These are phyloP conservation scores for Dioctria rufipes DNA, from an alignment of 2,888 invertebrate genomes.

Conservation along the genomic window DNA sequence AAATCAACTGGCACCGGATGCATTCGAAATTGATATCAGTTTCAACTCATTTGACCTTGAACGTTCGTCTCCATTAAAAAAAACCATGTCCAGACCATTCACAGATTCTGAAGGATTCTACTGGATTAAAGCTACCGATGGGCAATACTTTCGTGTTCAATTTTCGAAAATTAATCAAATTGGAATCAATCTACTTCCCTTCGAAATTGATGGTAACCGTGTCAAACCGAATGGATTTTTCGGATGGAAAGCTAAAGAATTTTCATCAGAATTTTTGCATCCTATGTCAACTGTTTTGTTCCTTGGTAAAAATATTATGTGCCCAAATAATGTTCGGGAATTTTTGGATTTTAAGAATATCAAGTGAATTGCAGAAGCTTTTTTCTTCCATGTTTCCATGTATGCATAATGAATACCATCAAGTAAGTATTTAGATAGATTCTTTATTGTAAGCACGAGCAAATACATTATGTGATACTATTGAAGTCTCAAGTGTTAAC, in stretches of 20 bases:
- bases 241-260: constrained; percentile 84
- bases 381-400: background rate
- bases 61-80: constrained; percentile 80
- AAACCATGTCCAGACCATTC: constrained; percentile 77
- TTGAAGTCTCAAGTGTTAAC: constrained; percentile 24
- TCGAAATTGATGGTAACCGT: constrained; percentile 88
- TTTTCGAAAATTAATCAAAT: constrained; percentile 84
- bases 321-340: constrained; percentile 90
- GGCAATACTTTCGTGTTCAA: constrained; percentile 89
- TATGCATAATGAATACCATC: too few species aligned
- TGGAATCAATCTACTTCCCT: constrained; percentile 87
- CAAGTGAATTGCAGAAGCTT: constrained; percentile 58
- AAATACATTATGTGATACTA: constrained; percentile 48
- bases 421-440: background rate
- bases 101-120: constrained; percentile 87
- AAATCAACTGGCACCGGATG: constrained; percentile 79
- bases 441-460: constrained; percentile 13
- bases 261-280: constrained; percentile 89
- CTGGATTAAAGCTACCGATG: constrained; percentile 92
- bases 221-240: constrained; percentile 89
- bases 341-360: constrained; percentile 84
- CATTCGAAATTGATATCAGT: constrained; percentile 91
- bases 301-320: constrained; percentile 85
- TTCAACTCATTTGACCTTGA: constrained; percentile 82
- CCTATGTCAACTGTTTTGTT: constrained; percentile 90